Evolutionary conservation across 2,888 invertebrate species (phyloP).

Genomic region (Emmelina monodactyla): DNA sequence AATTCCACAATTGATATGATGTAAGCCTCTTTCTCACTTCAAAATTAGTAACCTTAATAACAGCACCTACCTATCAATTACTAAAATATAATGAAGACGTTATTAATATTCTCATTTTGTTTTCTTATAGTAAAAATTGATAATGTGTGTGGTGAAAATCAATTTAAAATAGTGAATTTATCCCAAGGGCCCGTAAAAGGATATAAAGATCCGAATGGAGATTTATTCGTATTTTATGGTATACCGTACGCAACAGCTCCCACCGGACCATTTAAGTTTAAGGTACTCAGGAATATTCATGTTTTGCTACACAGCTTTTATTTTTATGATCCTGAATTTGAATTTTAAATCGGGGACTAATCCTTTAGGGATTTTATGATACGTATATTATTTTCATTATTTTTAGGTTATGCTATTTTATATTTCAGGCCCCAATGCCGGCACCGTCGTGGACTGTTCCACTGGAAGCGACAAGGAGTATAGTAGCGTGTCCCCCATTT

Average conservation of each 20-base stretch:
- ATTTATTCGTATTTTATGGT: slow-evolving; percentile 19
- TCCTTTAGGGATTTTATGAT: too few relatives aligned
- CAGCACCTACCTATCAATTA: too few relatives aligned
- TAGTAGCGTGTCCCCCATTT: neutral
- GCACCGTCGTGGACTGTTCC: neutral
- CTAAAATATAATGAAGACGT: too few relatives aligned
- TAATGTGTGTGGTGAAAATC: too few relatives aligned
- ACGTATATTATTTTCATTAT: neutral
- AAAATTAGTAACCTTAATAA: too few relatives aligned
- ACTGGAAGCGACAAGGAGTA: neutral
- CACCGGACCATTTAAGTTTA: slow-evolving; percentile 23
- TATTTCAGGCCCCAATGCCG: neutral
- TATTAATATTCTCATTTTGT: too few relatives aligned
- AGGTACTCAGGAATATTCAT: slow-evolving; percentile 20
- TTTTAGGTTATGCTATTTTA: neutral
- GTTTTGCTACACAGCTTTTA: too few relatives aligned
- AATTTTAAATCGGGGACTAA: too few relatives aligned
- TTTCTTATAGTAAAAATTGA: too few relatives aligned
- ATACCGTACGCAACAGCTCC: slow-evolving; percentile 29
- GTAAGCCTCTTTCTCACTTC: too few relatives aligned
- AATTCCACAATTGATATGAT: too few relatives aligned
- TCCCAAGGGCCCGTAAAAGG: slow-evolving; percentile 26
- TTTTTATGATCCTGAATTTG: too few relatives aligned
- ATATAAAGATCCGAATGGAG: slow-evolving; percentile 19
- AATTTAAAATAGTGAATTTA: neutral